These are phyloP conservation scores for Thera britannica DNA, from an alignment of 2,888 invertebrate genomes.

Conservation along the genomic window DNA sequence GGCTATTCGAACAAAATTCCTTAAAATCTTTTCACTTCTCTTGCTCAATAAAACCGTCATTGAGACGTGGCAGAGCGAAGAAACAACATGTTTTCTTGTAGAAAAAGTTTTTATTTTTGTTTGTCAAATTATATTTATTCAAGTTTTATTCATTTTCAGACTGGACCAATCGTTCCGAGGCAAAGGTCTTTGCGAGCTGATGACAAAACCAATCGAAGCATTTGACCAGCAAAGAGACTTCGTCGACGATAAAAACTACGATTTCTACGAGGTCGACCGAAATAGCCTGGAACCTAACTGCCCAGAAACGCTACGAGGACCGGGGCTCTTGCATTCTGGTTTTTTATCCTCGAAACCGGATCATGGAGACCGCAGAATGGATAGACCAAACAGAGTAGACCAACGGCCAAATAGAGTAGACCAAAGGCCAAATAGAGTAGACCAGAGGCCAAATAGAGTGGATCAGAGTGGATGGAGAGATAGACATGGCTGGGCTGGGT, in stretches of 20 bases:
- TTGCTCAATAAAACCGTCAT: too few species aligned
- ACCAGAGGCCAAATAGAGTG: constrained; percentile 35
- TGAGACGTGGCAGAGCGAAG: too few species aligned
- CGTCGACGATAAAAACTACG: constrained; percentile 88
- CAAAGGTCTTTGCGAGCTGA: constrained; percentile 91
- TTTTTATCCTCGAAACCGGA: constrained; percentile 67
- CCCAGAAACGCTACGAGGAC: constrained; percentile 68
- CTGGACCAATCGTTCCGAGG: constrained; percentile 88
- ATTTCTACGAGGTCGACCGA: constrained; percentile 91
- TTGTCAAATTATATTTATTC: background rate
- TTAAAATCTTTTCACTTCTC: too few species aligned
- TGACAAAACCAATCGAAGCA: constrained; percentile 88
- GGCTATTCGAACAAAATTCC: too few species aligned
- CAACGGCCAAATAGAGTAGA: constrained; percentile 40
- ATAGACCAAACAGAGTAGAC: constrained; percentile 43
- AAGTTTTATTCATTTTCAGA: constrained; percentile 61
- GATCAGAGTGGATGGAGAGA: constrained; percentile 50
- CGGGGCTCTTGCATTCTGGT: constrained; percentile 76
- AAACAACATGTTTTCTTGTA: too few species aligned
- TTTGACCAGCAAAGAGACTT: constrained; percentile 87
- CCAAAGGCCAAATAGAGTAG: constrained; percentile 35
- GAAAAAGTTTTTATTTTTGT: too few species aligned
- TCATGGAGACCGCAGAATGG: constrained; percentile 13
- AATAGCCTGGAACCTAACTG: constrained; percentile 88
- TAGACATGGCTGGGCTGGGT: constrained; percentile 56